Percentiles rank a stretch among this genome's conserved stretches.
phyloP scores from a whole-genome alignment of 2,888 invertebrate genomes.

The Tanypteryx hageni region DNA sequence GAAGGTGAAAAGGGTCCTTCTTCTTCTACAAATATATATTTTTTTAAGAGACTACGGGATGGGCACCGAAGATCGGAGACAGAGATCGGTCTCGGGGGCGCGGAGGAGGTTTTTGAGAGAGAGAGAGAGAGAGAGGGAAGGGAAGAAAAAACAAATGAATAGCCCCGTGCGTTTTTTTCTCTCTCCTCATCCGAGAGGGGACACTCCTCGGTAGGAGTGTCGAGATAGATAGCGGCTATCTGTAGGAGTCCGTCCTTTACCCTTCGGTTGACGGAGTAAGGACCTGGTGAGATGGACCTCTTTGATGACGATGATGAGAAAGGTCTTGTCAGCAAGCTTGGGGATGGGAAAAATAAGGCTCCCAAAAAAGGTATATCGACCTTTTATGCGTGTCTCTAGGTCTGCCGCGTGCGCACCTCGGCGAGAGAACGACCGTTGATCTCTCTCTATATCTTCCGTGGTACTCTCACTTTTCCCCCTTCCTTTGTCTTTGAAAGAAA shows the following conservation, averaged over 20 bases:
- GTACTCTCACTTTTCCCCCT: too few species aligned
- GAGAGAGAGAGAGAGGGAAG: background rate
- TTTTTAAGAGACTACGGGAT: background rate
- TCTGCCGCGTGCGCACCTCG: background rate
- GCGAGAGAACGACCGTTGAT: background rate
- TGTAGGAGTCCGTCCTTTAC: background rate
- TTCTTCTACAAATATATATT: background rate
- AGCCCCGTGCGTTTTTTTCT: background rate
- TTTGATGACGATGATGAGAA: conserved; percentile 18
- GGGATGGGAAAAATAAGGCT: background rate
- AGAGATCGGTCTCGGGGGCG: background rate
- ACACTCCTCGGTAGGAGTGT: background rate
- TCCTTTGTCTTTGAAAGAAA: too few species aligned
- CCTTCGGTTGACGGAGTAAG: background rate
- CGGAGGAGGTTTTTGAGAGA: background rate
- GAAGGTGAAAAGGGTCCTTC: conserved; percentile 17
- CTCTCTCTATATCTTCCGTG: too few species aligned
- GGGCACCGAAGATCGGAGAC: background rate
- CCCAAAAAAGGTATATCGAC: background rate
- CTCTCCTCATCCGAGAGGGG: background rate
- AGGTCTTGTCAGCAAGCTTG: background rate
- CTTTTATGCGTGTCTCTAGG: background rate
- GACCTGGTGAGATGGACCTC: background rate
- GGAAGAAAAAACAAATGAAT: conserved; percentile 10
- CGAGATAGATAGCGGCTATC: background rate